phyloP scores from a whole-genome alignment of 2,888 invertebrate genomes.

The Calameuta idolon region DNA sequence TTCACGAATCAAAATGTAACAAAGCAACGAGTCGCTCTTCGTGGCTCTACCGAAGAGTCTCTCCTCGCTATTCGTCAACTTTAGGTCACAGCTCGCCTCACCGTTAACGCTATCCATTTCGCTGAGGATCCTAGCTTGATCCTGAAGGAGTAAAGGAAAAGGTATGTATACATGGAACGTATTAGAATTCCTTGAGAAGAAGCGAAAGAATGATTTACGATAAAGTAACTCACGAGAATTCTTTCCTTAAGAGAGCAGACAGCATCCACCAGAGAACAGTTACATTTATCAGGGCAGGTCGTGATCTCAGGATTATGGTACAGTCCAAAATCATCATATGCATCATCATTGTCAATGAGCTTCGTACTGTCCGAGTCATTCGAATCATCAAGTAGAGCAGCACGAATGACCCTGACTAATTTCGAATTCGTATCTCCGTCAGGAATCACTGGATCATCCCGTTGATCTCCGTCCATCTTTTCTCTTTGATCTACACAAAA shows the following conservation, averaged over 20 bases:
- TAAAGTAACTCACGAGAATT: slow-evolving; percentile 22
- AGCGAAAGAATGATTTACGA: slow-evolving; percentile 8
- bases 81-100: slow-evolving; percentile 27
- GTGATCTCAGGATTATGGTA: not conserved
- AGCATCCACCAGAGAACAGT: slow-evolving; percentile 29
- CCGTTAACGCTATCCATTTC: slow-evolving; percentile 17
- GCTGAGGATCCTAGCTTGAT: slow-evolving; percentile 28
- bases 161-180: not conserved
- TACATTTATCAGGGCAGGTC: slow-evolving; percentile 34
- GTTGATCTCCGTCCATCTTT: not conserved
- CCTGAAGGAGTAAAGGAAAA: slow-evolving; percentile 8
- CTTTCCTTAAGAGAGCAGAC: slow-evolving; percentile 27
- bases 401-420: not conserved
- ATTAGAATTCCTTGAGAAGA: not conserved
- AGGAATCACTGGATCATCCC: not conserved
- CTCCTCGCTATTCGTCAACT: slow-evolving; percentile 37
- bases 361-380: not conserved
- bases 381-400: not conserved
- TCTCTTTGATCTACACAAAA: slow-evolving; percentile 4
- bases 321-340: not conserved
- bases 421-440: not conserved
- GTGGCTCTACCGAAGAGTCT: slow-evolving; percentile 25
- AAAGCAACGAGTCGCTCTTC: slow-evolving; percentile 32
- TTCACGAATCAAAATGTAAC: slow-evolving; percentile 37
- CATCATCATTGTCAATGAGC: not conserved